Conservation (phyloP, 2,888 invertebrate genomes). For the Idaea dimidiata region DNA sequence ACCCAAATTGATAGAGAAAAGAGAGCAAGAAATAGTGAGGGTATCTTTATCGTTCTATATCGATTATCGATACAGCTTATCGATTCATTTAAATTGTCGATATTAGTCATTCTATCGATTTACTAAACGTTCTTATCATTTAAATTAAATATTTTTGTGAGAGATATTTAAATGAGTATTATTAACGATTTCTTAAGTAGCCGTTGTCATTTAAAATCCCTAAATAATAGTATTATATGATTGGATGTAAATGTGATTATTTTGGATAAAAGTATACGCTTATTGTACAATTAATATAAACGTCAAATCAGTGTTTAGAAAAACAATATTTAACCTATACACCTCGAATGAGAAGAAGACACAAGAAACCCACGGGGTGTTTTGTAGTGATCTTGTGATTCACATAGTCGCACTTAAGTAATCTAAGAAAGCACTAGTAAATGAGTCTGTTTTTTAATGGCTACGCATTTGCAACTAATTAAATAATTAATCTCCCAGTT, state of each 20-base stretch:
- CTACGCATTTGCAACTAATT: background rate
- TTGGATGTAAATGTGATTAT: background rate
- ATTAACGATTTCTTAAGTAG: constrained; percentile 8
- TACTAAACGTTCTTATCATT: constrained; percentile 21
- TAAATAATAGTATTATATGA: background rate
- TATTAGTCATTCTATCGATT: constrained; percentile 21
- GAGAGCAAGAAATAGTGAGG: constrained; percentile 46
- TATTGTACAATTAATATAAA: background rate
- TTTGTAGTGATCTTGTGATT: too few species aligned
- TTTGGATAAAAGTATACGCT: background rate
- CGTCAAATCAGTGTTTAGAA: background rate
- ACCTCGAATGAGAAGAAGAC: too few species aligned
- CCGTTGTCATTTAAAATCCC: background rate
- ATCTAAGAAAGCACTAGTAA: too few species aligned
- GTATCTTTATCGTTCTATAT: constrained; percentile 19
- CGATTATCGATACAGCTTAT: constrained; percentile 41
- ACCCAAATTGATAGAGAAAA: constrained; percentile 52
- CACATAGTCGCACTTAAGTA: too few species aligned
- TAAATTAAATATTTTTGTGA: constrained; percentile 20
- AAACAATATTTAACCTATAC: too few species aligned
- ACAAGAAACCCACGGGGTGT: too few species aligned
- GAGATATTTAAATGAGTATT: background rate
- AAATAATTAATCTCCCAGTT: background rate
- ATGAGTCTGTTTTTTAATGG: too few species aligned
- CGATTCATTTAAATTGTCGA: constrained; percentile 32